Evolutionary conservation across 2,888 invertebrate species (phyloP).

Genomic region (Leptura quadrifasciata): DNA sequence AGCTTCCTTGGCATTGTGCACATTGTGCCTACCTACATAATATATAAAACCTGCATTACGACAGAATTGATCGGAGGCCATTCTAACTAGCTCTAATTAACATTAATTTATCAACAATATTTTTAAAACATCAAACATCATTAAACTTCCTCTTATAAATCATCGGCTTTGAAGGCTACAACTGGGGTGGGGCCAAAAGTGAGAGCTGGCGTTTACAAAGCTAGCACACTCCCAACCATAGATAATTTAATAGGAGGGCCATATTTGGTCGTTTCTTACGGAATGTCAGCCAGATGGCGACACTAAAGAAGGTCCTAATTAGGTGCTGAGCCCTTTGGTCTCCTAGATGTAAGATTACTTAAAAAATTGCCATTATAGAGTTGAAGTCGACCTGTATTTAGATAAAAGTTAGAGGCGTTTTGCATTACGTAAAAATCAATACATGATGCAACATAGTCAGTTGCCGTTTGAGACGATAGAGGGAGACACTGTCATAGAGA

Average conservation of each 20-base stretch:
- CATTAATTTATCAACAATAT: constrained; percentile 40
- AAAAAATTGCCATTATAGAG: background rate
- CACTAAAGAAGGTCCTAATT: background rate
- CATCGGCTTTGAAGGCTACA: background rate
- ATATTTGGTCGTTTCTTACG: constrained; percentile 28
- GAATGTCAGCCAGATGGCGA: constrained; percentile 24
- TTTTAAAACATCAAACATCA: constrained; percentile 28
- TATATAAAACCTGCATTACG: background rate
- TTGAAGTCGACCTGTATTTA: background rate
- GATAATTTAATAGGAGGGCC: constrained; percentile 41
- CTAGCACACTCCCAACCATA: constrained; percentile 11
- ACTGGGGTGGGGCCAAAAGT: constrained; percentile 1
- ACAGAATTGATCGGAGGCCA: constrained; percentile 26
- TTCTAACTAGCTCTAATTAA: constrained; percentile 18
- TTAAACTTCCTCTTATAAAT: constrained; percentile 39
- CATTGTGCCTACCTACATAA: no score
- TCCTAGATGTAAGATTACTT: no score
- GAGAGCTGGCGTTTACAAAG: background rate
- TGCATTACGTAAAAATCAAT: background rate
- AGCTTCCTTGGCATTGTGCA: no score
- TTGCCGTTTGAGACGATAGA: background rate
- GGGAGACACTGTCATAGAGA: background rate
- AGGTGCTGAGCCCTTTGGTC: background rate
- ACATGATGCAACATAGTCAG: background rate
- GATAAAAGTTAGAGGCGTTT: background rate